Percentiles rank a stretch among this genome's conserved stretches.
phyloP scores from a whole-genome alignment of 2,113 vertebrate genomes.

The Oenanthe oenanthe region DNA sequence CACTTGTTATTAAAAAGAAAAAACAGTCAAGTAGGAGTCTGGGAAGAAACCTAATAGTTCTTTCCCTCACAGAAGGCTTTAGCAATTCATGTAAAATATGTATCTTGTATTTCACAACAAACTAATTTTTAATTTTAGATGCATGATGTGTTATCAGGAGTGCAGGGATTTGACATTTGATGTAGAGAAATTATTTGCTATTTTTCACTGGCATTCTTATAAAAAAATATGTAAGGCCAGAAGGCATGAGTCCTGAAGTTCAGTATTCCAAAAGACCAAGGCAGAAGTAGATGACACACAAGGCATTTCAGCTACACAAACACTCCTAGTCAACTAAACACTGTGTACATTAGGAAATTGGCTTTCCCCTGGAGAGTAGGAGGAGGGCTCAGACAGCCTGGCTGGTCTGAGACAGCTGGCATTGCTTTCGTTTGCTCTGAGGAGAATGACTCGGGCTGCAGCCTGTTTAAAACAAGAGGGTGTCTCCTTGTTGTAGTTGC shows the following conservation, averaged over 20 bases:
- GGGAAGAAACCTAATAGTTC: slow-evolving; percentile 25
- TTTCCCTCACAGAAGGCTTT: slow-evolving; percentile 3
- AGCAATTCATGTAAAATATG: neutral
- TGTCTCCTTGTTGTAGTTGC: neutral
- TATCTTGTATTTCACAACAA: slow-evolving; percentile 19
- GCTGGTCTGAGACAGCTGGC: neutral
- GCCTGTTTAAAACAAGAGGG: neutral
- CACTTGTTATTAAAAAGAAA: neutral
- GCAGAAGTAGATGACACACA: slow-evolving; percentile 38
- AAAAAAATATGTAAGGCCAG: neutral
- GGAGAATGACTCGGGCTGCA: neutral
- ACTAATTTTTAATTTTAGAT: neutral
- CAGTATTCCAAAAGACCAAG: neutral
- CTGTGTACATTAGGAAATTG: slow-evolving; percentile 51
- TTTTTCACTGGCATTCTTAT: slow-evolving; percentile 2
- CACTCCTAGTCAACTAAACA: slow-evolving; percentile 44
- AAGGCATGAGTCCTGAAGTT: neutral
- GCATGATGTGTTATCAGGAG: neutral
- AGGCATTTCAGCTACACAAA: slow-evolving; percentile 52
- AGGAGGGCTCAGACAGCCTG: slow-evolving; percentile 48
- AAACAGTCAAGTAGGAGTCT: neutral
- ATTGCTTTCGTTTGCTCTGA: neutral
- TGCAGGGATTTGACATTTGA: slow-evolving; percentile 9
- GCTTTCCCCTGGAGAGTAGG: slow-evolving; percentile 45
- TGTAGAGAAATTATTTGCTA: slow-evolving; percentile 1